Base-by-base conservation (phyloP, 2,888 invertebrate genomes). In the Macropis europaea region DNA sequence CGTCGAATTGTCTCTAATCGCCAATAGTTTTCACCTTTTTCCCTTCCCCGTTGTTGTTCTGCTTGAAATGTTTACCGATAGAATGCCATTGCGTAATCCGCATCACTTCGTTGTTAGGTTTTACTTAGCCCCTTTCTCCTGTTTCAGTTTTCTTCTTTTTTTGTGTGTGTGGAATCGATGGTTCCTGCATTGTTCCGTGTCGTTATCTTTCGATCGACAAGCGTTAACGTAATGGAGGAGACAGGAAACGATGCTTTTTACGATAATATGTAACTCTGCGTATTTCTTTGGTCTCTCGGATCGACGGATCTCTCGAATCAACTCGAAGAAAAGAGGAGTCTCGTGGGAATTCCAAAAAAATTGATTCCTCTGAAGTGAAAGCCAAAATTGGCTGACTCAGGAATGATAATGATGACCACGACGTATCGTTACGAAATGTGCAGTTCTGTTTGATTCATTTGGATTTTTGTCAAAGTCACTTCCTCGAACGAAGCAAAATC, bases 371-470 rank as follows among this genome's bases (percentile, higher is more conserved):
- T n/a, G n/a, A n/a, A n/a, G n/a, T n/a, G n/a, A 26, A 42, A 28
- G 54, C 52, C 19, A 47, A 66, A 50, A 60, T 26, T 36, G n/a
- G 17, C 30, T 32, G 36, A 42, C 13, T 26, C 42, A 32, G 24
- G 36, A 68, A 53, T 30, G 40, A 34, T 45, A 28, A 53, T 54
- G 60, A 34, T 64, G 9, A 45, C 17, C 36, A 24, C 17, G 32
- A 36, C n/a, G n/a, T n/a, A 22, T 24, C 11, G 52, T 57, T 47
- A 73, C 38, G 62, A 59, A 72, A 76, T 24, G 6, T 43, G 28
- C 32, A 7, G 6, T 57, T 22, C 32, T 73, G 15, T 42, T 24
- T 13, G 45, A 60, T 52, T 30, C 36, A 11, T 30, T 36, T 45
- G 38, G 13, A 54, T 54, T 28, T 76, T 48, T 59, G 54, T 34